Evolutionary conservation across 2,797 vertebrate genomes (phyloP), one percentile per base, ranked within the genome.

Genomic region (Ciconia nigra): DNA sequence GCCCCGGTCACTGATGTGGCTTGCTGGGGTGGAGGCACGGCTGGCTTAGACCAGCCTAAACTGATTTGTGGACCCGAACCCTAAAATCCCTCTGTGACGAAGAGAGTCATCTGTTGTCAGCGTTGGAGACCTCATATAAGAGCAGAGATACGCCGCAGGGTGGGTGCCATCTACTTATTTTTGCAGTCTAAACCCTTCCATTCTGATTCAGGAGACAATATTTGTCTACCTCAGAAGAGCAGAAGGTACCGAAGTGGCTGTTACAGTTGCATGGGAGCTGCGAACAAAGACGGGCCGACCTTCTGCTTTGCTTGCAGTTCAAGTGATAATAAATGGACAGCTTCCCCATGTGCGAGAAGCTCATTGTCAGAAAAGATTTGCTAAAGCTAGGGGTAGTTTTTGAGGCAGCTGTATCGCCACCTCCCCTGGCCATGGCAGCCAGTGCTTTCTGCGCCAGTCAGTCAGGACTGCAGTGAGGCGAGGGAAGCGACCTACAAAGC

Each of bases 251-350:
- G 65, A 31, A 52, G 24, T 5, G 26, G 47, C 29, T 25, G 33
- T 5, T 28, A 8, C 21, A n/a, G 42, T 9, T 29, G 16, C 31
- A 20, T 6, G 13, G 37, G 35, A 89, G 47, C 71, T 89, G 39
- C 10, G 35, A 66, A 31, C 15, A 52, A 55, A 15, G 22, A 46
- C 0, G 3, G 52, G 41, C 31, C 0, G 0, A 16, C 5, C 18
- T 29, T n/a, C 61, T 37, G 31, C 37, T 67, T 57, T 37, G 49
- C 37, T 28, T 37, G 52, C 52, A 31, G n/a, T 10, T 51, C 13
- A 55, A 28, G 47, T 11, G 31, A 15, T 18, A 15, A 55, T 3
- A 65, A 71, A 52, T 6, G 5, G 13, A 29, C 41, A 55, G 22
- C 55, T 47, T 67, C 57, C 62, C 47, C 15, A 4, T 0, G 8